Evolutionary conservation across 2,113 vertebrate genomes (phyloP).

Genomic region (Pelobates fuscus): DNA sequence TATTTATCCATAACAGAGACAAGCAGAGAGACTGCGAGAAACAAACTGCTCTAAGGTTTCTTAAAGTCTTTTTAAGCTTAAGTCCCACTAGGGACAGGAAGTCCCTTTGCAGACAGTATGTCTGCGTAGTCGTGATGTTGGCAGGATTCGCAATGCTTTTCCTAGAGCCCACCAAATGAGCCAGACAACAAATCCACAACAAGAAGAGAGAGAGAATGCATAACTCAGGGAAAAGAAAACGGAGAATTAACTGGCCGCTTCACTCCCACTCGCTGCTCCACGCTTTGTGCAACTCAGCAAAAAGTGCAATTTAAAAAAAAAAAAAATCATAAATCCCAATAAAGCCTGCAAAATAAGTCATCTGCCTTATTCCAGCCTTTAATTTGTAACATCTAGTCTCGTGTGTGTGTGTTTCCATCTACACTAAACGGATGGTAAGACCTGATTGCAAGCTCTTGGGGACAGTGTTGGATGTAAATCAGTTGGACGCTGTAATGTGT

Average conservation of each 20-base stretch:
- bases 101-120: constrained; percentile 73
- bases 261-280: constrained; percentile 1
- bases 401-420: too few species aligned
- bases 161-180: constrained; percentile 55
- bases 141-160: constrained; percentile 45
- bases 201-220: not conserved
- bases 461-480: too few species aligned
- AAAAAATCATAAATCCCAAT: constrained; percentile 15
- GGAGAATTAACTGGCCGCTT: not conserved
- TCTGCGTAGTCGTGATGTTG: constrained; percentile 60
- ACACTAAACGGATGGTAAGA: too few species aligned
- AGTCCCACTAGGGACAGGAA: constrained; percentile 69
- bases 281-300: constrained; percentile 39
- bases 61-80: constrained; percentile 54
- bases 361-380: too few species aligned
- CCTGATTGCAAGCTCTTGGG: too few species aligned
- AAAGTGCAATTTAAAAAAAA: constrained; percentile 29
- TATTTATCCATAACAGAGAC: constrained; percentile 63
- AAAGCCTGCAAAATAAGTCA: constrained; percentile 18
- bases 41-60: constrained; percentile 62
- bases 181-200: constrained; percentile 25
- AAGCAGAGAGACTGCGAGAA: constrained; percentile 56
- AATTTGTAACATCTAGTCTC: too few species aligned
- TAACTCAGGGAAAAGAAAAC: constrained; percentile 10
- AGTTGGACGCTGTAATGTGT: too few species aligned